Percentiles rank a stretch among this genome's conserved stretches.
These are phyloP conservation scores for Cryptoprocta ferox DNA, from an alignment of 2,797 vertebrate genomes.

Conservation along the genomic window DNA sequence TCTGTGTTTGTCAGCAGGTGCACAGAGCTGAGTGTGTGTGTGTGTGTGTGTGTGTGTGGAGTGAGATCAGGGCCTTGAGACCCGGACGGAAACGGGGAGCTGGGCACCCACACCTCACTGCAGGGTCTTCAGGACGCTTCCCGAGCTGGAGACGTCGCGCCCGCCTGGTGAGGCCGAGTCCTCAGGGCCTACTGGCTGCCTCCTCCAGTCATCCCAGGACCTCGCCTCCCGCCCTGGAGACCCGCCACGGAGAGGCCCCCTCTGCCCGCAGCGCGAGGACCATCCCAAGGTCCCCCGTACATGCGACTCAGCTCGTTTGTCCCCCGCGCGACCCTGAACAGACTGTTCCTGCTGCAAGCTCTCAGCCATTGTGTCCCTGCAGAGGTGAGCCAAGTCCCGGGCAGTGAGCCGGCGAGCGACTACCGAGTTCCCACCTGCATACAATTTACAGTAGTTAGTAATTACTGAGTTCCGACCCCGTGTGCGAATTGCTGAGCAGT, in stretches of 20 bases:
- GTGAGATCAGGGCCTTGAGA: neutral
- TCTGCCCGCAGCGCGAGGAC: neutral
- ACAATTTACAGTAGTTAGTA: no score
- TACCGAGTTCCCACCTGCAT: no score
- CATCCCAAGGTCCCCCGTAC: neutral
- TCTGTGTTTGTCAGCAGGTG: neutral
- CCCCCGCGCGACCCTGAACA: neutral
- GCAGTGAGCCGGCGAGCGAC: fast-evolving
- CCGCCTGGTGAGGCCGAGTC: neutral
- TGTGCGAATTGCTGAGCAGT: no score
- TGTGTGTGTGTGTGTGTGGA: fast-evolving
- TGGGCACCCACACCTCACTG: neutral
- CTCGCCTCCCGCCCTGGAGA: neutral
- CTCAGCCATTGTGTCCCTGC: neutral
- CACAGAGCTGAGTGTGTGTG: neutral
- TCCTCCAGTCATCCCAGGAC: neutral
- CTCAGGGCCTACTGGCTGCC: neutral
- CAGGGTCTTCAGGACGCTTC: neutral
- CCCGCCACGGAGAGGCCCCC: no score
- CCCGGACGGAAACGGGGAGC: neutral
- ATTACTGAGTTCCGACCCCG: no score
- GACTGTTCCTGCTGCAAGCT: neutral
- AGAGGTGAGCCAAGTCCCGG: neutral
- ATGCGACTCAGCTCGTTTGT: neutral
- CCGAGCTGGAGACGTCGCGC: neutral